Base-by-base conservation (phyloP, 1,140 invertebrate species). In the Gonatopus flavifemur region DNA sequence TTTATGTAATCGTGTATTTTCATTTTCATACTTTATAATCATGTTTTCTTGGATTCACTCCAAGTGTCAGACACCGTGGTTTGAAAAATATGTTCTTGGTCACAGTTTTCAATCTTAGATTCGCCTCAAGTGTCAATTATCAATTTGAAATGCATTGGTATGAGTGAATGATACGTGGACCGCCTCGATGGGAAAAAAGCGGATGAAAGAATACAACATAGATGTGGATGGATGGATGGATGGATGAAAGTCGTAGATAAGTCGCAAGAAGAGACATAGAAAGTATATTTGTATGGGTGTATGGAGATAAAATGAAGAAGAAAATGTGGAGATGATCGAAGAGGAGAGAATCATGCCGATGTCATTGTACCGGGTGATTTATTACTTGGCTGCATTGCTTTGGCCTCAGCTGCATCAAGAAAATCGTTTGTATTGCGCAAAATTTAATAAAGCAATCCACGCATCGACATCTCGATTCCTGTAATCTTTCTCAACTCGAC, bases 371-470 rank as follows among this genome's bases (percentile, higher is more conserved):
- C 40, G 21, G 21, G 43, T 66, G 64, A 65, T 65, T 66, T 63
- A 66, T 65, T 38, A 46, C 46, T 36, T 9, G 42, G 8, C 16
- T 30, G 24, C 36, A 18, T 36, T 32, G 43, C 47, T 35, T 32
- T 31, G n/a, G 36, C 32, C 19, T 41, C 44, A n/a, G 50, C 45
- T 19, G 41, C 16, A 25, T 45, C 22, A 60, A 45, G 57, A 67
- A 67, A 62, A 66, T 66, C 54, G 43, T 62, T 57, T 51, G 55
- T 38, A 49, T 67, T 67, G 64, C 65, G 64, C 45, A 67, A 67
- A 64, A 62, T 67, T 67, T 62, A 66, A 66, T 66, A 64, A 66
- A 67, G 60, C 63, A 57, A 67, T 67, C 61, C 57, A 57, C 60
- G 52, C 63, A 57, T 62, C 55, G 59, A 53, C 55, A 40, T 51